Evolutionary conservation across 2,888 invertebrate species (phyloP).

Genomic region (Lydus trimaculatus): DNA sequence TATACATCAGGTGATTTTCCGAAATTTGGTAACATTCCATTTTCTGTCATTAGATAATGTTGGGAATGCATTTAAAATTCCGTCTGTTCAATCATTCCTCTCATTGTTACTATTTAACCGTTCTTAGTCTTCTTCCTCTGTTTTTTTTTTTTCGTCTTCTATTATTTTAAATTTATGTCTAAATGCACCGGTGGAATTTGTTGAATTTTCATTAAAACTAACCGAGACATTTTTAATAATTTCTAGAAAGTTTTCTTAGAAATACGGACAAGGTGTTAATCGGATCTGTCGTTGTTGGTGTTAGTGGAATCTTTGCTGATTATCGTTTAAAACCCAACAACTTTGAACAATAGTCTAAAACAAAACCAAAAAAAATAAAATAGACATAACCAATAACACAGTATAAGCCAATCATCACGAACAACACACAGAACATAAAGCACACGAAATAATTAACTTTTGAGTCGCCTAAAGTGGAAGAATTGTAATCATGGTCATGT

Average conservation of each 20-base stretch:
- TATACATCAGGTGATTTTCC: slow-evolving; percentile 22
- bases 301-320: background rate
- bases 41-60: slow-evolving; percentile 34
- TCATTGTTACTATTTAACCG: slow-evolving; percentile 45
- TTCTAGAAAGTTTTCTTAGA: background rate
- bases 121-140: too few species aligned
- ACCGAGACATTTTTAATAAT: background rate
- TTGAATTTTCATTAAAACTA: slow-evolving; percentile 14
- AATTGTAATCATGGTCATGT: slow-evolving; percentile 51
- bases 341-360: slow-evolving; percentile 34
- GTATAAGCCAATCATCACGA: slow-evolving; percentile 40
- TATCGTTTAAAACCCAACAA: background rate
- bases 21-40: slow-evolving; percentile 34
- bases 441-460: slow-evolving; percentile 41
- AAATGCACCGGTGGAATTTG: slow-evolving; percentile 34
- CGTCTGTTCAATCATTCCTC: slow-evolving; percentile 36
- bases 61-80: slow-evolving; percentile 44
- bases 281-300: background rate
- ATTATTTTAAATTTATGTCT: slow-evolving; percentile 41
- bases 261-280: background rate
- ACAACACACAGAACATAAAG: slow-evolving; percentile 37
- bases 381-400: slow-evolving; percentile 18
- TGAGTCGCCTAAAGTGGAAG: slow-evolving; percentile 42
- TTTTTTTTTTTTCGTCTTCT: slow-evolving; percentile 31
- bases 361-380: slow-evolving; percentile 17